Evolutionary conservation across 2,888 invertebrate genomes (phyloP).

Genomic region (Melanostoma scalare): DNA sequence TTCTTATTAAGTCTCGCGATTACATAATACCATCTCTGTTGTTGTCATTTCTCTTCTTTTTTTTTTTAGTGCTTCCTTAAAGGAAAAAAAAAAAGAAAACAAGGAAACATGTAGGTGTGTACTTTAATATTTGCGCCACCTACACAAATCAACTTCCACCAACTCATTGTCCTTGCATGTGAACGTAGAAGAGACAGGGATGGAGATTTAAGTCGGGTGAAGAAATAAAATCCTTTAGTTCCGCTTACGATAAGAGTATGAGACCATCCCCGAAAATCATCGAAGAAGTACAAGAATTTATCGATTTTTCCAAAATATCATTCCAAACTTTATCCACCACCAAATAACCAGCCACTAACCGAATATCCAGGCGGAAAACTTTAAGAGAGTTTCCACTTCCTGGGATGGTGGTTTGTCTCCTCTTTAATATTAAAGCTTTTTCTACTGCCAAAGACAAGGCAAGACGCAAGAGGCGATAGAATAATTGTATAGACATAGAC

Average conservation of each 20-base stretch:
- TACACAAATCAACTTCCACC: constrained; percentile 41
- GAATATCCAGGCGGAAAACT: constrained; percentile 50
- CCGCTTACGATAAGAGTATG: constrained; percentile 12
- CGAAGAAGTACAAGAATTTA: constrained; percentile 42
- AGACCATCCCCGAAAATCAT: constrained; percentile 34
- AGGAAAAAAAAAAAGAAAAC: constrained; percentile 16
- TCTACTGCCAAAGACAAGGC: background rate
- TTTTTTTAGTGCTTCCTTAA: constrained; percentile 30
- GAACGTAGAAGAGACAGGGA: background rate
- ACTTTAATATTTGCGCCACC: constrained; percentile 36
- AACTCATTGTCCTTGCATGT: constrained; percentile 35
- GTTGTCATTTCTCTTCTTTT: constrained; percentile 9
- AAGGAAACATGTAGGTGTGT: constrained; percentile 25
- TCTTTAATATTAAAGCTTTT: constrained; percentile 64
- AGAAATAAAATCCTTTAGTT: constrained; percentile 57
- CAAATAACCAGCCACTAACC: constrained; percentile 1
- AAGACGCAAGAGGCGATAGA: too few species aligned
- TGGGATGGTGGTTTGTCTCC: background rate
- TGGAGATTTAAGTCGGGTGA: constrained; percentile 29
- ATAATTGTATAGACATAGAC: background rate
- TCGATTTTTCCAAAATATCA: constrained; percentile 59
- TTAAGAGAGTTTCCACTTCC: constrained; percentile 42
- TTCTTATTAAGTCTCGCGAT: constrained; percentile 32
- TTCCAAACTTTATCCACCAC: constrained; percentile 47
- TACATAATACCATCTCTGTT: constrained; percentile 43